Base-by-base conservation (phyloP, 2,888 invertebrate genomes). In the Lypha dubia region DNA sequence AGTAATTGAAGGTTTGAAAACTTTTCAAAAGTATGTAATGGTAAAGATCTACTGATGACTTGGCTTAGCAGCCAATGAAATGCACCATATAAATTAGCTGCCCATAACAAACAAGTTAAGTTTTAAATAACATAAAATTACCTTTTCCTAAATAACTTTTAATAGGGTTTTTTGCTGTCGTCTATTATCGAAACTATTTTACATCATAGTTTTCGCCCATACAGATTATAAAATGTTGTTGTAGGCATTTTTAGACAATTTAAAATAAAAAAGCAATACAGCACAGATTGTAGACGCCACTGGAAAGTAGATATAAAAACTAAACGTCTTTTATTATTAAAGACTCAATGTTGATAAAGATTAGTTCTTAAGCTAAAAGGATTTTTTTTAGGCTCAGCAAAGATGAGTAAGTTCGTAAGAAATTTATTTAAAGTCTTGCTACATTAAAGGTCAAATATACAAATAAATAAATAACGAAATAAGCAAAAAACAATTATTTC, bases 251-350 rank as follows among this genome's bases (percentile, higher is more conserved):
- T 15, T 22, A 15, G 22, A 15, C 9, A 1, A 13, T 41, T 41
- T 41, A 5, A 1, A 15, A 41, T 22, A 41, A 24, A 22, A n/a
- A n/a, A 22, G n/a, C 41, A 22, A n/a, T 41, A 41, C 41, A 41
- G 41, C 41, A 62, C 22, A 62, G 62, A 62, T n/a, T 24, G 3
- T 8, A 62, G 62, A 62, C 62, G 62, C 62, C 62, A 44, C 15
- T 8, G 38, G 9, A 44, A 15, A 11, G 41, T 24, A 15, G 7
- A 15, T 22, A 41, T 22, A 11, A 62, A n/a, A 62, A 8, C 24
- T 22, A 62, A 24, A 41, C n/a, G 41, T 38, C 24, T 63, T 63
- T 62, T 24, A 8, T n/a, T 44, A 44, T 44, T 44, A 63, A 24
- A 44, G 3, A 7, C n/a, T 24, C 15, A 24, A 41, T 3, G 8